Percentiles rank a stretch among this genome's conserved stretches.
phyloP scores from a whole-genome alignment of 2,888 invertebrate genomes.

The Maniola hyperantus region DNA sequence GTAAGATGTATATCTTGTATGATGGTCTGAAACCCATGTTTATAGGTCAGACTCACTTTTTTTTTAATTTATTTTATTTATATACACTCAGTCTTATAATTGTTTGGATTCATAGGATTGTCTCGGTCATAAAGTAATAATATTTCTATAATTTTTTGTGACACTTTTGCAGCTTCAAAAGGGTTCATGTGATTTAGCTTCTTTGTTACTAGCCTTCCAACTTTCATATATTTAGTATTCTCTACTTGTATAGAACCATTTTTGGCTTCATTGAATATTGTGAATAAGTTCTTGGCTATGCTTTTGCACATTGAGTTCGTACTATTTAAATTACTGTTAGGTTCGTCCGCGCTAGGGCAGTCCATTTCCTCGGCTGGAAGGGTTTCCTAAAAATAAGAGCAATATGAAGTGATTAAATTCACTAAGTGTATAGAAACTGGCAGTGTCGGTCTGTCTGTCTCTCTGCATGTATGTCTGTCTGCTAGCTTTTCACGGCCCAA shows the following conservation, averaged over 20 bases:
- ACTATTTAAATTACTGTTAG: constrained; percentile 42
- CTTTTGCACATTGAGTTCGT: constrained; percentile 50
- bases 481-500: too few relatives aligned
- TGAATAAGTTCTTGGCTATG: constrained; percentile 59
- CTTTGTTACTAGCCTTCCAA: constrained; percentile 58
- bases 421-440: too few relatives aligned
- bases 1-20: too few relatives aligned
- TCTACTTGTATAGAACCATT: constrained; percentile 63
- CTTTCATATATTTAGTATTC: constrained; percentile 55
- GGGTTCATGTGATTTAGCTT: constrained; percentile 63
- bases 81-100: constrained; percentile 40
- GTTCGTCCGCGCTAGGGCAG: constrained; percentile 48
- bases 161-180: constrained; percentile 59
- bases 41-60: too few relatives aligned
- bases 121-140: constrained; percentile 63
- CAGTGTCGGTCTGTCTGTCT: too few relatives aligned
- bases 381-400: constrained; percentile 45
- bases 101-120: constrained; percentile 69
- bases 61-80: too few relatives aligned
- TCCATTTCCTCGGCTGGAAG: constrained; percentile 38
- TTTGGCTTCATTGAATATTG: constrained; percentile 62
- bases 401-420: constrained; percentile 3
- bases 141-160: constrained; percentile 64
- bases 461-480: too few relatives aligned
- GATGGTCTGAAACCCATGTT: too few relatives aligned